Base-by-base conservation (phyloP, 2,888 invertebrate genomes). In the Drosophila fungiperda region DNA sequence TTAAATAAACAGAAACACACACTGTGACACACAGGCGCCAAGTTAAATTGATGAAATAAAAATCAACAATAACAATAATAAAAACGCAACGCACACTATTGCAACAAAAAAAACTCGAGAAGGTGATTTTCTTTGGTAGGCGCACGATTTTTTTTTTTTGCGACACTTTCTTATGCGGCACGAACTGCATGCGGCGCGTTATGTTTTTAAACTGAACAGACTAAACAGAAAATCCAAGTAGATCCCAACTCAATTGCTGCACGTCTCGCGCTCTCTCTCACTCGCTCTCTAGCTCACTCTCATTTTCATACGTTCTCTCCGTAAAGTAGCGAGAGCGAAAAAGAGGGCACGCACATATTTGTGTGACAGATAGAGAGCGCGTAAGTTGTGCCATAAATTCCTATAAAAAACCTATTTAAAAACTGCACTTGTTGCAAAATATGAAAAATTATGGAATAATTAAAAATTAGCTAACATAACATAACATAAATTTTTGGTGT, bases 161-260 rank as follows among this genome's bases (percentile, higher is more conserved):
- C 1, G 45, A 45, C 23, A 26, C 11, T 79, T 74, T 68, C 20
- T 61, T 67, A 45, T 17, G 60, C 58, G 38, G 33, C 45, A 63
- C 70, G 70, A 68, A 70, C 70, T 67, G 53, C 50, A 64, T 68
- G 64, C 83, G 76, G 32, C 80, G 80, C 63, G 76, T 36, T 63
- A 32, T 66, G 57, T 57, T 70, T 70, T 79, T 61, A 63, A 66
- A 80, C 72, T 78, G 73, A 70, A 79, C 72, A 71, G 71, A 82
- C 72, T 73, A 69, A 70, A 82, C 72, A 80, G 40, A 54, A 53
- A 59, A 63, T 67, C 64, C 71, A 75, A 78, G 63, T 38, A 64
- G 71, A 80, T 64, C 63, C 70, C 40, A 75, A 70, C 60, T 40
- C 45, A 69, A 68, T 12, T 45, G 71, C 61, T 63, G 60, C 50